Evolutionary conservation across 2,888 invertebrate species (phyloP).

Genomic region (Ichneumoninae sp.): DNA sequence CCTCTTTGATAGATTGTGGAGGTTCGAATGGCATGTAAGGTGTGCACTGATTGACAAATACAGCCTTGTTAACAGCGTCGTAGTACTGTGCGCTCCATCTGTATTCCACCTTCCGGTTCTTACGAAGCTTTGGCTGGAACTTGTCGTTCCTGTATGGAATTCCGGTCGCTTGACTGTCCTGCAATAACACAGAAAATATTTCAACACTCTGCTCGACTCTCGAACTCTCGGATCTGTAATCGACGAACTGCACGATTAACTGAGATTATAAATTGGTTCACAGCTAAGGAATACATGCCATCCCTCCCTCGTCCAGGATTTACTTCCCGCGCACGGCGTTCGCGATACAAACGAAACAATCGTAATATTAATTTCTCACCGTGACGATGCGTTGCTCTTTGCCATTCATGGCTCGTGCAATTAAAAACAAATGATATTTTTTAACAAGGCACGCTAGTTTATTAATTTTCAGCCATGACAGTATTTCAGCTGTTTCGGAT

Average conservation of each 20-base stretch:
- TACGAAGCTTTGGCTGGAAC: constrained; percentile 74
- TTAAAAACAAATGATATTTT: constrained; percentile 61
- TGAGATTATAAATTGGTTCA: background rate
- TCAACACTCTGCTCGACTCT: background rate
- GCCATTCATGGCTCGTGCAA: constrained; percentile 47
- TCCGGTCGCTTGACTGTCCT: constrained; percentile 18
- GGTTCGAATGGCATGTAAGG: constrained; percentile 76
- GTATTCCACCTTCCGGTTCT: constrained; percentile 72
- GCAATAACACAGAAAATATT: constrained; percentile 30
- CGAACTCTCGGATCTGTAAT: background rate
- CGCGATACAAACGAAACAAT: background rate
- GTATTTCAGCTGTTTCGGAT: constrained; percentile 69
- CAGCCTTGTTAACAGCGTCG: constrained; percentile 75
- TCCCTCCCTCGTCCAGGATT: background rate
- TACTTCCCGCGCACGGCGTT: background rate
- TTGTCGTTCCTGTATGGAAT: constrained; percentile 8
- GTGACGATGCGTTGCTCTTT: background rate
- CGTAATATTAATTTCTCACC: constrained; percentile 43
- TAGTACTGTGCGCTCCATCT: constrained; percentile 76
- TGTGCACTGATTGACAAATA: constrained; percentile 73
- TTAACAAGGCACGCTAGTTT: constrained; percentile 65
- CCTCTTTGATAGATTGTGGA: constrained; percentile 71
- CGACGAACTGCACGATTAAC: background rate
- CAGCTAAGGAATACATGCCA: background rate
- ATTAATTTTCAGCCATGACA: constrained; percentile 76